phyloP scores from a whole-genome alignment of 53 echinoderm and acorn worm species.

The Paelopatides confundens region DNA sequence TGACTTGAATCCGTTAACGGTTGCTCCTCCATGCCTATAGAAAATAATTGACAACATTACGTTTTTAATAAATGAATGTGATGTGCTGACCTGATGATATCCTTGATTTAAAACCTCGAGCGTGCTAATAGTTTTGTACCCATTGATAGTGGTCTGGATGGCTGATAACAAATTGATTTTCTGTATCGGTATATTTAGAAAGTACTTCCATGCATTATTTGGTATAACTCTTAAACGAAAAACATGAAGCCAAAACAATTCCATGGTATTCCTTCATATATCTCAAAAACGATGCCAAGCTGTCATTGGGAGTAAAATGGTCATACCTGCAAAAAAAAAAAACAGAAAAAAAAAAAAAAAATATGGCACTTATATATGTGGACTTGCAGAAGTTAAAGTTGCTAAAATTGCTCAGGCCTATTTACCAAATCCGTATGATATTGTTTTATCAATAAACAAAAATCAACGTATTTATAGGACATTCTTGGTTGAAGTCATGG shows the following conservation, averaged over 20 bases:
- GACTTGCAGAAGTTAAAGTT: too few species aligned
- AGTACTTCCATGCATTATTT: not conserved
- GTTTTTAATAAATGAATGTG: too few species aligned
- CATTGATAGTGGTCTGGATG: not conserved
- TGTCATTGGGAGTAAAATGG: not conserved
- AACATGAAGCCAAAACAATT: not conserved
- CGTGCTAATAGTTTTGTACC: not conserved
- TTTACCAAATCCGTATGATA: too few species aligned
- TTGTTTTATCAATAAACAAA: too few species aligned
- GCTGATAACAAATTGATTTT: not conserved
- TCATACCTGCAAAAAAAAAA: not conserved
- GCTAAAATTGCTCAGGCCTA: too few species aligned
- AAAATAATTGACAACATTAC: too few species aligned
- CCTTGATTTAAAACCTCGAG: not conserved
- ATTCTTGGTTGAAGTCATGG: too few species aligned
- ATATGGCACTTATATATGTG: too few species aligned
- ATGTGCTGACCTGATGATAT: not conserved
- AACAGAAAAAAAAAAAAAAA: too few species aligned
- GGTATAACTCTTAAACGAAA: not conserved
- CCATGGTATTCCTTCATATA: not conserved
- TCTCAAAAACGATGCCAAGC: not conserved
- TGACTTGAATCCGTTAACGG: too few species aligned
- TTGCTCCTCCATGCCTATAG: too few species aligned
- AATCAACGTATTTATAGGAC: too few species aligned
- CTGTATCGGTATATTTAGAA: not conserved